Percentiles rank a stretch among this genome's conserved stretches.
phyloP scores from a whole-genome alignment of 2,113 vertebrate species.

The Phasianus colchicus region DNA sequence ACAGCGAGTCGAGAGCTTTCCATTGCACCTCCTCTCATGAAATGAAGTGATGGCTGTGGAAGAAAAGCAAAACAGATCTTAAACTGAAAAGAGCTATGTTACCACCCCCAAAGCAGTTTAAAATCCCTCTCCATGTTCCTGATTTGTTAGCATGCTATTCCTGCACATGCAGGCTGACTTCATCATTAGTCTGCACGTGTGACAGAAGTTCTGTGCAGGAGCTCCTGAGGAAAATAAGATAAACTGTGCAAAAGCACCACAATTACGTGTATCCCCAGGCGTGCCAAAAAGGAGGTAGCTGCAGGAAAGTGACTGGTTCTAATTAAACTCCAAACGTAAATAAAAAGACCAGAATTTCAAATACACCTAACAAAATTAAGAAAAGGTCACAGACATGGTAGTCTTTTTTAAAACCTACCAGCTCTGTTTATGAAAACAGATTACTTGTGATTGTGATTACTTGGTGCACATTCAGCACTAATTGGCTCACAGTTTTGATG shows the following conservation, averaged over 20 bases:
- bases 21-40: not conserved
- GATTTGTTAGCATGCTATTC: not conserved
- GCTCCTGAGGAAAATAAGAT: not conserved
- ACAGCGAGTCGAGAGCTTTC: not conserved
- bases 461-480: constrained; percentile 49
- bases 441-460: constrained; percentile 21
- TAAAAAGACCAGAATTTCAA: constrained; percentile 69
- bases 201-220: not conserved
- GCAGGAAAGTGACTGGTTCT: not conserved
- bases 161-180: not conserved
- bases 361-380: constrained; percentile 70
- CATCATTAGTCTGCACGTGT: not conserved
- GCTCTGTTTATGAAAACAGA: constrained; percentile 67
- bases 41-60: not conserved
- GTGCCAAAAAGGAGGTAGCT: not conserved
- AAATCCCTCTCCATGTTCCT: not conserved
- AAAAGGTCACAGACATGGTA: constrained; percentile 62
- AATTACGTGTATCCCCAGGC: not conserved
- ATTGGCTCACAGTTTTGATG: constrained; percentile 50
- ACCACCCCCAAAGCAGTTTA: not conserved
- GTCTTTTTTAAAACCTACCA: constrained; percentile 42
- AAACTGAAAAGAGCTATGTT: not conserved
- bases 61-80: constrained; percentile 3
- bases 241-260: fast-evolving
- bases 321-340: constrained; percentile 72